Conservation (phyloP, 2,113 vertebrate genomes). For the Sapayoa aenigma region DNA sequence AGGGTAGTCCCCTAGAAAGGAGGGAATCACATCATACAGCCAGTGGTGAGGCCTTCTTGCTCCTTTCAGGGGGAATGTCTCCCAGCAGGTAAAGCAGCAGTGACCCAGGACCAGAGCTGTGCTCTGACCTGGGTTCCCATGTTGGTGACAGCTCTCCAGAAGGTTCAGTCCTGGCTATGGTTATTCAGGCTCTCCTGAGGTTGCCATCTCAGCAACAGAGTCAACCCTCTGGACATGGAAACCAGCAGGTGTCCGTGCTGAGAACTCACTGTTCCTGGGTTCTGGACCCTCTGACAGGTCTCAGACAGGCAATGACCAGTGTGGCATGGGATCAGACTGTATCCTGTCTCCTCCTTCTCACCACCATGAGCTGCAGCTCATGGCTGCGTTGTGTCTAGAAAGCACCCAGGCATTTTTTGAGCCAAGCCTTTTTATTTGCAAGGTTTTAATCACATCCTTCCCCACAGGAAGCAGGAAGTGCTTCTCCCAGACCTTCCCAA, state of each 20-base stretch:
- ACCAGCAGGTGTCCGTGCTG: background rate
- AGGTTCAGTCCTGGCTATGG: background rate
- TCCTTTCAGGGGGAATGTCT: background rate
- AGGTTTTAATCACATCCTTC: conserved; percentile 40
- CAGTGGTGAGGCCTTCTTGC: background rate
- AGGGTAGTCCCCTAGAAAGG: background rate
- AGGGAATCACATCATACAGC: rapidly evolving
- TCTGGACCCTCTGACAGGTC: background rate
- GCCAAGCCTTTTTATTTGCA: conserved; percentile 18
- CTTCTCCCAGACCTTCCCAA: conserved; percentile 13
- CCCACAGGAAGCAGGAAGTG: conserved; percentile 17
- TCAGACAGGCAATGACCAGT: background rate
- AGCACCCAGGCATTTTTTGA: background rate
- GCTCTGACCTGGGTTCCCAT: background rate
- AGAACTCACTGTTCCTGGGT: background rate
- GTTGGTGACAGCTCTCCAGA: background rate
- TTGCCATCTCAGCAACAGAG: background rate
- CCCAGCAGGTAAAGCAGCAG: rapidly evolving
- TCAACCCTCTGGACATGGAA: background rate
- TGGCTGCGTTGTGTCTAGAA: background rate
- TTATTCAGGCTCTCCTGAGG: background rate
- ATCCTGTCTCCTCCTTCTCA: background rate
- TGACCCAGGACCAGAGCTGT: background rate
- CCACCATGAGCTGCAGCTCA: background rate
- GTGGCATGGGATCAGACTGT: rapidly evolving